Base-by-base conservation (phyloP, 92 coral and sea anemone species). In the Zoanthus solanderi region DNA sequence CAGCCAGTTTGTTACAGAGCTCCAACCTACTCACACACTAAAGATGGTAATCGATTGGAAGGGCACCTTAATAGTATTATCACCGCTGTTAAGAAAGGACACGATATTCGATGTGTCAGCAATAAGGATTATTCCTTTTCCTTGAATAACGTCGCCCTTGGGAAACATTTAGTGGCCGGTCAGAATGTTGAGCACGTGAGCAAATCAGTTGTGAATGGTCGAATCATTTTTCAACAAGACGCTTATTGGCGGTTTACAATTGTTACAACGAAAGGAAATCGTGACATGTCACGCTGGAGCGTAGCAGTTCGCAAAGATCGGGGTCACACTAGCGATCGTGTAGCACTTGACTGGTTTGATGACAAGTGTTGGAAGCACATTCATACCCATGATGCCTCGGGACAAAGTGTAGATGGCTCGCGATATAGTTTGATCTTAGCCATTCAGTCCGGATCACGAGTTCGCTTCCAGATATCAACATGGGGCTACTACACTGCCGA, bases 201-300 rank as follows among this genome's bases (percentile, higher is more conserved):
- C 81, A 78, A 46, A 50, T 16, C 57, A 2, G 67, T 37, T 15
- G 53, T 44, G 7, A 84, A 81, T 5, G 50, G 58, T 32, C 76
- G 7, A 34, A 60, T 91, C 44, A 84, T 42, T 15, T 95, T 93
- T 88, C 94, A 89, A 58, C 63, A 53, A 29, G 90, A 92, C 42
- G 92, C 94, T 0, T 84, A 91, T 14, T 92, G 96, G 96, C 93
- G 96, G 96, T 95, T 93, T 83, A 87, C 88, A 28, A 83, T 91
- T 10, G 90, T 93, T 17, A 90, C 95, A 61, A 89, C 96, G 8
- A 82, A 72, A 17, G 96, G 98, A 85, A 85, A 68, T 79, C 96
- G 93, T 83, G 98, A 95, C 93, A 93, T 92, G 96, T 95, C 98
- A 90, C 96, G 98, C 67, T 95, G 98, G 98, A 89, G 88, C 30